Evolutionary conservation across 2,797 vertebrate species (phyloP).

Genomic region (Macrochelys suwanniensis): DNA sequence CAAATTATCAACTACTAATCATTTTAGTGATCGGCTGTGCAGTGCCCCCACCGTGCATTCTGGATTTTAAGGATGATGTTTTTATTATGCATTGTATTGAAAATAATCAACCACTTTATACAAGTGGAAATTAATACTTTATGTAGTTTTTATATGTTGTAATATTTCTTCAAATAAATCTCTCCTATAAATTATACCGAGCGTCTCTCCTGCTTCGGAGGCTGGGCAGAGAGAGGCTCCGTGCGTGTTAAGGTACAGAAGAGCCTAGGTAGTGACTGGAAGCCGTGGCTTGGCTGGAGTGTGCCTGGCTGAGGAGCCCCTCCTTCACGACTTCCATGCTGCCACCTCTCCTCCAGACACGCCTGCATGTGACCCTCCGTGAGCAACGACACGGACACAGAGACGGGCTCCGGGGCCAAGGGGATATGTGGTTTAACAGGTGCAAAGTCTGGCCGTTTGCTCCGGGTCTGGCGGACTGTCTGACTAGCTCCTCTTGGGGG

Average conservation of each 20-base stretch:
- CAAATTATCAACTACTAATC: constrained; percentile 41
- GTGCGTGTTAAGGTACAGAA: too few species aligned
- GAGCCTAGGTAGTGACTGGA: neutral
- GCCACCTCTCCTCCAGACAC: too few species aligned
- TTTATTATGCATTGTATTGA: constrained; percentile 86
- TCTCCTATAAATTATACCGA: constrained; percentile 81
- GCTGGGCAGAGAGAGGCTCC: neutral
- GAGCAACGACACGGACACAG: too few species aligned
- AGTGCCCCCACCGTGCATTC: constrained; percentile 59
- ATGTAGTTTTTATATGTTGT: constrained; percentile 99
- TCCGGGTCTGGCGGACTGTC: too few species aligned
- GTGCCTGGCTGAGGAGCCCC: neutral
- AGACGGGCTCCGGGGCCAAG: too few species aligned
- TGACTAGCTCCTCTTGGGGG: too few species aligned
- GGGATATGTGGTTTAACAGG: too few species aligned
- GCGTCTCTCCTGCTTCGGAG: neutral
- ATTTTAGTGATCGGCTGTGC: constrained; percentile 69
- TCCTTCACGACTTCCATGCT: too few species aligned
- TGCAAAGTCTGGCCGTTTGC: too few species aligned
- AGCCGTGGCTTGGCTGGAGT: neutral
- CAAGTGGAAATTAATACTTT: constrained; percentile 88
- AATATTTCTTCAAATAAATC: constrained; percentile 99
- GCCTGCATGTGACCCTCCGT: neutral
- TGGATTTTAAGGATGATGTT: constrained; percentile 85
- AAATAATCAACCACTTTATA: constrained; percentile 82